Evolutionary conservation across 2,797 vertebrate genomes (phyloP), one percentile per base, ranked within the genome.

Genomic region (Sebastiscus albofasciatus): DNA sequence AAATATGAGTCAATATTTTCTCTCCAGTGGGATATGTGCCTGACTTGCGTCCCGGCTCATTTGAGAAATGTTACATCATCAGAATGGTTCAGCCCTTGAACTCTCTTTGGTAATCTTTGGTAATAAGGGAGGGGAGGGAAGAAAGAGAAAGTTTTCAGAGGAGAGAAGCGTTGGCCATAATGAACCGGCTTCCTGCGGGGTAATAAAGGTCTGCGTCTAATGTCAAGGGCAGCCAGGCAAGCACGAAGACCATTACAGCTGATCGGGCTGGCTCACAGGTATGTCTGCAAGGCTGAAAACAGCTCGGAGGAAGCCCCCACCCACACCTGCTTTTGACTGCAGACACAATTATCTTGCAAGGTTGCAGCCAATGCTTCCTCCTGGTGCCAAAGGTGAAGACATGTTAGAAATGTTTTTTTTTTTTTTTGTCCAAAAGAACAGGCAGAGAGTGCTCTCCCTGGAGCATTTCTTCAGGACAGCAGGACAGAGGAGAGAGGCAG

Each of bases 181-280:
- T 94, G 91, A 95, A 91, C 75, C 62, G 2, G 82, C 88, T 92
- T 94, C 91, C 89, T 89, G 83, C 81, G 75, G 88, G 75, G 89
- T 94, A 93, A 94, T 94, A 93, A 94, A 93, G 88, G 90, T 88
- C 91, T 92, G 87, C 58, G 31, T 81, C 86, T 94, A 94, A 94
- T 94, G 86, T 93, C 89, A 83, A 87, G 92, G 90, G 91, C 93
- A 93, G 85, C 85, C 85, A 87, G 89, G 86, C 87, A 91, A 82
- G 89, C 95, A 95, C 90, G 89, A 64, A 94, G 89, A 89, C 93
- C 90, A 94, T 95, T 94, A 93, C 78, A 89, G 90, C 86, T 76
- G 89, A 92, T 86, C 75, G 49, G 82, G 67, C 74, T 75, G 82
- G 88, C 91, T 91, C 85, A 89, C 61, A 87, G 86, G 80, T 82